phyloP scores from a whole-genome alignment of 2,113 vertebrate species.

The Polyodon spathula region DNA sequence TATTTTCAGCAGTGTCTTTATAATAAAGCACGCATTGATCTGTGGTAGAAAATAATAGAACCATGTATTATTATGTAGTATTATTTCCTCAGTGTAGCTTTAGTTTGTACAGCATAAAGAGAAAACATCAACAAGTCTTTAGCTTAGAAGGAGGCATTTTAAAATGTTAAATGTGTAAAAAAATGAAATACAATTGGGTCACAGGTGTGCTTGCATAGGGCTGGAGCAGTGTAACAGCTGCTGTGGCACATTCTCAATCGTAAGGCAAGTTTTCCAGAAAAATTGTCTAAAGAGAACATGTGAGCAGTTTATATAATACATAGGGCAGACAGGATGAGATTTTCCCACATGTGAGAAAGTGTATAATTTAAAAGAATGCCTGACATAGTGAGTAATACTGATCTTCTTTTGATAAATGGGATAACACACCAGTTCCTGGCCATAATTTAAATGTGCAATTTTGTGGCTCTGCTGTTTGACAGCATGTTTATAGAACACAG shows the following conservation, averaged over 20 bases:
- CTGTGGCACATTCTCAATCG: slow-evolving; percentile 42
- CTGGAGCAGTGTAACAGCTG: too few species aligned
- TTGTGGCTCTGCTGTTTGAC: slow-evolving; percentile 17
- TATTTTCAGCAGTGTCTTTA: too few species aligned
- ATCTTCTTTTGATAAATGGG: slow-evolving; percentile 38
- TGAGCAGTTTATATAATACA: slow-evolving; percentile 34
- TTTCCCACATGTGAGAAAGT: slow-evolving; percentile 27
- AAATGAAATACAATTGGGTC: slow-evolving; percentile 21
- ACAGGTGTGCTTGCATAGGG: too few species aligned
- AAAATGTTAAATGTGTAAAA: slow-evolving; percentile 15
- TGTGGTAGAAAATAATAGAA: too few species aligned
- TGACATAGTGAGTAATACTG: slow-evolving; percentile 30
- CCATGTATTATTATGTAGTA: too few species aligned
- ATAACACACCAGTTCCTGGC: slow-evolving; percentile 29
- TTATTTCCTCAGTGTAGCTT: too few species aligned
- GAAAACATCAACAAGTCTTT: background rate
- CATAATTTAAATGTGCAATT: slow-evolving; percentile 29
- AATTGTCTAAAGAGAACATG: slow-evolving; percentile 33
- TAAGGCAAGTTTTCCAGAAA: slow-evolving; percentile 28
- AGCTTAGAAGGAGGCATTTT: background rate
- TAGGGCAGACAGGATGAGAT: slow-evolving; percentile 32
- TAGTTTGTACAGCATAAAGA: too few species aligned
- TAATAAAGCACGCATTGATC: too few species aligned
- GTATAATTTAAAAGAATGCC: slow-evolving; percentile 31
- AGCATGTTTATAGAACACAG: slow-evolving; percentile 10